Percentiles rank a stretch among this genome's conserved stretches.
These are phyloP conservation scores for Stichopus horrens DNA, from an alignment of 53 echinoderm and acorn worm species.

Conservation along the genomic window DNA sequence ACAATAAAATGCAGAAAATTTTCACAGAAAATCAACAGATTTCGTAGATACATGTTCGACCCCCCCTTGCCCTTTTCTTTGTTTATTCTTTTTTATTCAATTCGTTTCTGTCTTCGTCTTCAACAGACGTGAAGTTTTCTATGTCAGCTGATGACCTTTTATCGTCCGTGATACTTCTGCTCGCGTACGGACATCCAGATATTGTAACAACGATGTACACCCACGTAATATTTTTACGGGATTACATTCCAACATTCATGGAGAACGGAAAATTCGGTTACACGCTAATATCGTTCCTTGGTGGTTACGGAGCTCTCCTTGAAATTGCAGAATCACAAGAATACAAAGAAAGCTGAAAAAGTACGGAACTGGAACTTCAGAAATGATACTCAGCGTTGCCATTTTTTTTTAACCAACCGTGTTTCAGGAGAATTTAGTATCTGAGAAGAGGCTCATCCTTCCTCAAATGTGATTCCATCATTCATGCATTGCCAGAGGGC, in stretches of 20 bases:
- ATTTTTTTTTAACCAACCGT: too few relatives aligned
- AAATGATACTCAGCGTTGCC: too few relatives aligned
- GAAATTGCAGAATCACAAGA: slow-evolving; percentile 5
- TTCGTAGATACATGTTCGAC: background rate
- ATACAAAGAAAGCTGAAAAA: background rate
- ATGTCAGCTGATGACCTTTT: slow-evolving; percentile 41
- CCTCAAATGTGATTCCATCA: too few relatives aligned
- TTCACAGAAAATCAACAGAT: background rate
- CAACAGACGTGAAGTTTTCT: slow-evolving; percentile 23
- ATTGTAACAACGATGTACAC: slow-evolving; percentile 36
- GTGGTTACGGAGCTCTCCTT: slow-evolving; percentile 10
- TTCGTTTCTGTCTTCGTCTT: background rate
- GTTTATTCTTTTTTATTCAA: too few relatives aligned
- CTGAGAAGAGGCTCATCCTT: too few relatives aligned
- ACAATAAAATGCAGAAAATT: too few relatives aligned
- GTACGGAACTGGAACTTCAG: too few relatives aligned
- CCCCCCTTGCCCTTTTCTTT: background rate
- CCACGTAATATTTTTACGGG: slow-evolving; percentile 15
- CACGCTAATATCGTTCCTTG: slow-evolving; percentile 18
- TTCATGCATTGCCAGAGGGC: too few relatives aligned
- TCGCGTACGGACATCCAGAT: slow-evolving; percentile 20
- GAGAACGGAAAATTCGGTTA: slow-evolving; percentile 42
- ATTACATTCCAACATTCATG: slow-evolving; percentile 41
- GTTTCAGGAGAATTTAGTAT: too few relatives aligned
- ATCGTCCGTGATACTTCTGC: slow-evolving; percentile 22